Base-by-base conservation (phyloP, 2,888 invertebrate species). In the Polyommatus icarus region DNA sequence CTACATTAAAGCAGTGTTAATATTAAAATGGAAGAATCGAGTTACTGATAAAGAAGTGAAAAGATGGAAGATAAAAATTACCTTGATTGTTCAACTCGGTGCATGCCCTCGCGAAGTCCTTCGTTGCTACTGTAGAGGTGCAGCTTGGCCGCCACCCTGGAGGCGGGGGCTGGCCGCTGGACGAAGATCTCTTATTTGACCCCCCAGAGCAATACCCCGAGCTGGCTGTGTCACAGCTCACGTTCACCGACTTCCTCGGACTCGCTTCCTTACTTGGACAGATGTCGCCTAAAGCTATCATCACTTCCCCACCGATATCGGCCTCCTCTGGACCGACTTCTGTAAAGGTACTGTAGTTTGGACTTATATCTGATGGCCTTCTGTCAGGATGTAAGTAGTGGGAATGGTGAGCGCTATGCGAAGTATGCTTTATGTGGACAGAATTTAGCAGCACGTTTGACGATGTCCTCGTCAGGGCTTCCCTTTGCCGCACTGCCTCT, bases 381-480 rank as follows among this genome's bases (percentile, higher is more conserved):
- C 93, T 87, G 29, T 93, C 93, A 40, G 94, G 94, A 24, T 93
- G 94, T 3, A 93, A 81, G 76, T 93, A 92, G 79, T 94, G 94
- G 5, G 95, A 95, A 86, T 96, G 96, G 82, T 96, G 96, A 67
- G 96, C 95, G 77, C 95, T 94, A 86, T 97, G 96, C 0, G 97
- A 97, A 1, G 97, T 96, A 83, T 97, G 95, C 83, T 97, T 97
- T 89, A 97, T 96, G 88, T 97, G 97, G 78, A 97, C 97, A 85
- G 97, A 97, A 88, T 98, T 98, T 79, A 98, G 88, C 73, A 98
- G 95, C 80, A 97, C 97, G 89, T 98, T 97, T 80, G 97, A 97
- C 76, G 97, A 97, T n/a, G 98, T 98, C 80, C 97, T 94, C 77
- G 97, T 97, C 76, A 98, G 89, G 0, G 97, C 97, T 87, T 97